Conservation (phyloP, 2,113 vertebrate species). For the Alouatta palliata region DNA sequence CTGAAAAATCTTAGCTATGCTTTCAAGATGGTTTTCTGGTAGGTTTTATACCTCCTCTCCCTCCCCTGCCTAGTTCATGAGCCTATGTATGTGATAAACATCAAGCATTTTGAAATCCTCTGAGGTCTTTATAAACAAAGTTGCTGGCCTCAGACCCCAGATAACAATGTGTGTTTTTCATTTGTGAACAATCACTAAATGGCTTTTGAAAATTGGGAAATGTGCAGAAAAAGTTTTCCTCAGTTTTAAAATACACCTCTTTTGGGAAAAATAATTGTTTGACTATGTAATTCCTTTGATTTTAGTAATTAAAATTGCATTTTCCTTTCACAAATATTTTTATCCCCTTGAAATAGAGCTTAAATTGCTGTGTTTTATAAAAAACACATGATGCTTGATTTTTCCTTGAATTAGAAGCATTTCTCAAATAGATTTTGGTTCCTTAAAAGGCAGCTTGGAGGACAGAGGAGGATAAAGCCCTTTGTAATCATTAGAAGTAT, state of each 20-base stretch:
- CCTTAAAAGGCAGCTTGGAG: conserved; percentile 57
- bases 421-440: conserved; percentile 61
- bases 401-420: conserved; percentile 70
- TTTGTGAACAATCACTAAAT: conserved; percentile 75
- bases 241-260: conserved; percentile 38
- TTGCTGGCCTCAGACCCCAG: conserved; percentile 66
- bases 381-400: conserved; percentile 73
- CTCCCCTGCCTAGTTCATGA: neutral
- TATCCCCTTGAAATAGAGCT: conserved; percentile 66
- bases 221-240: neutral
- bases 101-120: conserved; percentile 68
- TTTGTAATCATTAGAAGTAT: conserved; percentile 37
- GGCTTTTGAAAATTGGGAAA: conserved; percentile 50
- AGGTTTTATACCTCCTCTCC: neutral
- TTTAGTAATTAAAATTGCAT: conserved; percentile 79
- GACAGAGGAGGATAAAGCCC: conserved; percentile 30
- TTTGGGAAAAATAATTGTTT: conserved; percentile 57
- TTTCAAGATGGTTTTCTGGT: conserved; percentile 48
- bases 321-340: conserved; percentile 77
- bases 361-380: conserved; percentile 71
- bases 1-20: conserved; percentile 68
- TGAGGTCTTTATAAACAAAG: conserved; percentile 76
- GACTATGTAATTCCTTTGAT: conserved; percentile 64
- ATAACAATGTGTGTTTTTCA: conserved; percentile 74
- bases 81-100: conserved; percentile 23